Percentiles rank a stretch among this genome's conserved stretches.
phyloP scores from a whole-genome alignment of 2,113 vertebrate genomes.

The Prietella phreatophila region DNA sequence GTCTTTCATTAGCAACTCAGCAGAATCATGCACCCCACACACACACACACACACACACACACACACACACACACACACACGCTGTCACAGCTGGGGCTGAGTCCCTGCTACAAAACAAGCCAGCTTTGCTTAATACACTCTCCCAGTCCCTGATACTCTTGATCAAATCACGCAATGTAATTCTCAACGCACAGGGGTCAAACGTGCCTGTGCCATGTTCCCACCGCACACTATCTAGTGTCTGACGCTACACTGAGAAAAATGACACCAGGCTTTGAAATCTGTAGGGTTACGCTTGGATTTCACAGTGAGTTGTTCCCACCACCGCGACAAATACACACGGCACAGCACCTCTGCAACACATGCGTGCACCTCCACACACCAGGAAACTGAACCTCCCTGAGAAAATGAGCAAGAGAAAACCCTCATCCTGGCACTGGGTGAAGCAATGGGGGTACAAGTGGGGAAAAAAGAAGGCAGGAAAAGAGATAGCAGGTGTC shows the following conservation, averaged over 20 bases:
- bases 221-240: neutral
- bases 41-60: too few relatives aligned
- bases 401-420: slow-evolving; percentile 21
- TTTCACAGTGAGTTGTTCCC: slow-evolving; percentile 46
- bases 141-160: neutral
- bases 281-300: slow-evolving; percentile 27
- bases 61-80: slow-evolving; percentile 13
- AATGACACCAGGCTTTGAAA: slow-evolving; percentile 49
- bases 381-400: slow-evolving; percentile 1
- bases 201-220: slow-evolving; percentile 1
- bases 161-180: neutral
- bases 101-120: slow-evolving; percentile 18
- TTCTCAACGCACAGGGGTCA: neutral
- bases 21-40: slow-evolving; percentile 26
- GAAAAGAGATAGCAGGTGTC: neutral
- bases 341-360: neutral
- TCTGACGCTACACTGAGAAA: slow-evolving; percentile 27
- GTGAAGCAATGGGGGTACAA: neutral
- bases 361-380: neutral
- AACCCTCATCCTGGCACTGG: neutral
- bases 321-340: slow-evolving; percentile 26
- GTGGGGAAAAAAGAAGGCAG: neutral
- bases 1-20: slow-evolving; percentile 50
- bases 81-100: slow-evolving; percentile 3
- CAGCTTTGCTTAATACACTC: neutral